Percentiles rank a stretch among this genome's conserved stretches.
These are phyloP conservation scores for Gulo gulo DNA, from an alignment of 2,113 vertebrate species.

Conservation along the genomic window DNA sequence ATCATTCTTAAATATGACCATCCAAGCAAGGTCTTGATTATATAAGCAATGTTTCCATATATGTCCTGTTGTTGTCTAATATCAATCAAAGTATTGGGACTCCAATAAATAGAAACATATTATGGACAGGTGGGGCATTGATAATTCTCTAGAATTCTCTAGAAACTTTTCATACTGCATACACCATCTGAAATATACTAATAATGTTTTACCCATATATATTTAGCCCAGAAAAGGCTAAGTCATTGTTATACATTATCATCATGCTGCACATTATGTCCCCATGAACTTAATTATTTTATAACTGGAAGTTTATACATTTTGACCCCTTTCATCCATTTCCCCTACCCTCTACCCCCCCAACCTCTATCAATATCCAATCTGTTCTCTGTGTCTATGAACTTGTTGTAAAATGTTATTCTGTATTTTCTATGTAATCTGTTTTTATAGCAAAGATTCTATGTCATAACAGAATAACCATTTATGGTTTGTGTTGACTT, in stretches of 20 bases:
- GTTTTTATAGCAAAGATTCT: neutral
- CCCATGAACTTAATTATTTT: neutral
- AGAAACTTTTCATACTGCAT: neutral
- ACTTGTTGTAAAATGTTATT: neutral
- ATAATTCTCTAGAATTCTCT: neutral
- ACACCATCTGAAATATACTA: neutral
- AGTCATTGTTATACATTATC: neutral
- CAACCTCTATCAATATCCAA: neutral
- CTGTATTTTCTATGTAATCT: neutral
- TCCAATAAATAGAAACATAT: neutral
- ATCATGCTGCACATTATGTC: neutral
- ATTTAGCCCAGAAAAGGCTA: neutral
- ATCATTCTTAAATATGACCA: neutral
- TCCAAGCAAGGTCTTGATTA: neutral
- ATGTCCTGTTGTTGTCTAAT: neutral
- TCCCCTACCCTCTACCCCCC: neutral
- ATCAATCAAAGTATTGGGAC: neutral
- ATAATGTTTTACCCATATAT: neutral
- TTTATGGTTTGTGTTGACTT: neutral
- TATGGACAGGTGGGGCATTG: neutral
- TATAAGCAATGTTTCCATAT: neutral
- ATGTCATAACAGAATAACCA: neutral
- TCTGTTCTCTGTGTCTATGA: neutral
- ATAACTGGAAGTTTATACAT: neutral
- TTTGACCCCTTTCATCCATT: neutral